These are phyloP conservation scores for Acanthosepion lycidas DNA, from an alignment of 2,888 invertebrate genomes.

Conservation along the genomic window DNA sequence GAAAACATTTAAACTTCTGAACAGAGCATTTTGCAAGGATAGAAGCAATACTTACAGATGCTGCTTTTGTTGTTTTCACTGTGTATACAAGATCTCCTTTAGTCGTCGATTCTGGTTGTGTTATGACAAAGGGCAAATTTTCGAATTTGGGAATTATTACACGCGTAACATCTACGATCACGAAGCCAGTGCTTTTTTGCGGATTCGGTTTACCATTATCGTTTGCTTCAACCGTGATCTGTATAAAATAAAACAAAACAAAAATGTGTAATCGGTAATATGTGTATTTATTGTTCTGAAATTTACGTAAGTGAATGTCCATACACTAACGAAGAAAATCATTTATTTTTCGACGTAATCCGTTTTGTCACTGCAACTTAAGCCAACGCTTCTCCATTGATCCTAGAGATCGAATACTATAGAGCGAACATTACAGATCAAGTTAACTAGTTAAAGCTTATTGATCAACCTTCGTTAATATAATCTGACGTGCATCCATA, in stretches of 20 bases:
- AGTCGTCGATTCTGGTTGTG: not conserved
- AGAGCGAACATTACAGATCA: too few relatives aligned
- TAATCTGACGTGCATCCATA: too few relatives aligned
- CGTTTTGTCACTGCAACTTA: too few relatives aligned
- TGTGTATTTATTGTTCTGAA: too few relatives aligned
- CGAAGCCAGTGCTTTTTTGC: slow-evolving; percentile 53
- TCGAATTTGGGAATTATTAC: slow-evolving; percentile 62
- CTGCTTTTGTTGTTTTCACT: not conserved
- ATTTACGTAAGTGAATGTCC: too few relatives aligned
- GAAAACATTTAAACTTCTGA: not conserved
- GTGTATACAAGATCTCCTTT: not conserved
- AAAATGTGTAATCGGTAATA: not conserved
- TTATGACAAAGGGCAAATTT: slow-evolving; percentile 57
- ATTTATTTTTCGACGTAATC: not conserved
- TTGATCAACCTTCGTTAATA: too few relatives aligned
- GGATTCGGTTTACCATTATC: slow-evolving; percentile 63
- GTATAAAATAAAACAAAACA: not conserved
- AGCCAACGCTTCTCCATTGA: too few relatives aligned
- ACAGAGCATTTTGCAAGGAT: not conserved
- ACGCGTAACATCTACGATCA: slow-evolving; percentile 64
- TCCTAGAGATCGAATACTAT: too few relatives aligned
- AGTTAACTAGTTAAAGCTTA: too few relatives aligned
- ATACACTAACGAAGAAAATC: not conserved
- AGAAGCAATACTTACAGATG: not conserved
- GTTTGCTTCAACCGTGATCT: slow-evolving; percentile 62